Percentiles rank a stretch among this genome's conserved stretches.
These are phyloP conservation scores for Eupithecia vulgata DNA, from an alignment of 2,888 invertebrate genomes.

Conservation along the genomic window DNA sequence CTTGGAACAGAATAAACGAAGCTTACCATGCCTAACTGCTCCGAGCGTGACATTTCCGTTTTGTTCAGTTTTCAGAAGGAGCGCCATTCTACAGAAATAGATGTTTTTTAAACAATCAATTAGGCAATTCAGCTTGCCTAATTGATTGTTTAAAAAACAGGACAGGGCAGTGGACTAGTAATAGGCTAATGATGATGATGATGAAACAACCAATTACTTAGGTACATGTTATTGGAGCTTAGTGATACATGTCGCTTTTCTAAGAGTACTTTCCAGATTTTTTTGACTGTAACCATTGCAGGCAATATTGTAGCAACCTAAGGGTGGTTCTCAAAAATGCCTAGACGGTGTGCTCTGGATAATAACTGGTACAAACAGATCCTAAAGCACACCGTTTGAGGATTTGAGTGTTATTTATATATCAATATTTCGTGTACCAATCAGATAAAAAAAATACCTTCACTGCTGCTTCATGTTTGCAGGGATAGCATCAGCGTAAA, in stretches of 20 bases:
- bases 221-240: not conserved
- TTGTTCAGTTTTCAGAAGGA: not conserved
- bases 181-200: too few species aligned
- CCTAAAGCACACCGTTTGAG: not conserved
- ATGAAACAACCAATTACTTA: not conserved
- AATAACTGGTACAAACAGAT: not conserved
- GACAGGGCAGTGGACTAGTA: too few species aligned
- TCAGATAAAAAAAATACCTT: too few species aligned
- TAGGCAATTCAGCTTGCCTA: too few species aligned
- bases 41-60: not conserved
- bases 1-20: not conserved
- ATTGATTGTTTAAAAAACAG: too few species aligned
- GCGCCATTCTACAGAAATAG: not conserved
- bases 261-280: not conserved
- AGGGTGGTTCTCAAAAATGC: not conserved
- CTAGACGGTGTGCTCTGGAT: not conserved
- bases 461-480: not conserved
- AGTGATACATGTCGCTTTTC: not conserved
- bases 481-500: not conserved
- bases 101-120: not conserved
- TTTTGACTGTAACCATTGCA: not conserved
- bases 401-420: not conserved
- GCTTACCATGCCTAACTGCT: not conserved
- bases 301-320: not conserved
- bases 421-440: not conserved